A percentile compares a stretch with the other conserved stretches of the same genome.
phyloP scores from a whole-genome alignment of 2,797 vertebrate genomes.

The Sebastolobus altivelis region DNA sequence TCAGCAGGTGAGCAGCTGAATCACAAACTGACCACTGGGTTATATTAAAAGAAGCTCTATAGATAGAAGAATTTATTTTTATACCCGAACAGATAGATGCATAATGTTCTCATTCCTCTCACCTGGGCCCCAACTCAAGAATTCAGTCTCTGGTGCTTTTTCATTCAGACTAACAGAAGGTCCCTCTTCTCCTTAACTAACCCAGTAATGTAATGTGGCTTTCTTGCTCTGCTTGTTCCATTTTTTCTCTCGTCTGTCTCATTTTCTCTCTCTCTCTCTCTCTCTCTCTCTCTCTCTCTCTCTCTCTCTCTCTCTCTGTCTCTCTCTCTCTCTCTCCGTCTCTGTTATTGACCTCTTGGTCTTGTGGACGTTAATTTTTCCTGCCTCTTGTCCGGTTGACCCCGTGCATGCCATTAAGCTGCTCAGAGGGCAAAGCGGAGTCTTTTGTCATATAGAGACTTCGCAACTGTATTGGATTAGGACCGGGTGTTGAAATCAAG shows the following conservation, averaged over 20 bases:
- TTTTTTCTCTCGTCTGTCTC: slow-evolving; percentile 31
- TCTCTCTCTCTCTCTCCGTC: slow-evolving; percentile 37
- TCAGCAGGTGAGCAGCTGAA: slow-evolving; percentile 94
- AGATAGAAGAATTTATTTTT: neutral
- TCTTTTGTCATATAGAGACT: slow-evolving; percentile 86
- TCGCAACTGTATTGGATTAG: slow-evolving; percentile 87
- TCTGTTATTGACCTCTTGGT: slow-evolving; percentile 82
- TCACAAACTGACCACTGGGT: neutral
- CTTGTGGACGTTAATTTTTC: slow-evolving; percentile 82
- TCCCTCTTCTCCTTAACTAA: slow-evolving; percentile 54
- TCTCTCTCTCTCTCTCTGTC: slow-evolving; percentile 40
- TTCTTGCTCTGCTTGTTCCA: slow-evolving; percentile 36
- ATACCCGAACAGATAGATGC: neutral
- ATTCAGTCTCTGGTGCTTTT: slow-evolving; percentile 66
- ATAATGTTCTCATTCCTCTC: slow-evolving; percentile 11
- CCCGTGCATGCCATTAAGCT: slow-evolving; percentile 87
- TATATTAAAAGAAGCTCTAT: neutral
- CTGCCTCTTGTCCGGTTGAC: slow-evolving; percentile 86
- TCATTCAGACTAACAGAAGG: slow-evolving; percentile 37
- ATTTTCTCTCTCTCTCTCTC: slow-evolving; percentile 28
- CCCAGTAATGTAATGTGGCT: slow-evolving; percentile 38
- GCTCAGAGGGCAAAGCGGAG: slow-evolving; percentile 78
- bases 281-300: slow-evolving; percentile 27
- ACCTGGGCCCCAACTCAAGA: slow-evolving; percentile 53
- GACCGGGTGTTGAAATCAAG: slow-evolving; percentile 88